Conservation (phyloP, 1,140 invertebrate species). For the Pantala flavescens region DNA sequence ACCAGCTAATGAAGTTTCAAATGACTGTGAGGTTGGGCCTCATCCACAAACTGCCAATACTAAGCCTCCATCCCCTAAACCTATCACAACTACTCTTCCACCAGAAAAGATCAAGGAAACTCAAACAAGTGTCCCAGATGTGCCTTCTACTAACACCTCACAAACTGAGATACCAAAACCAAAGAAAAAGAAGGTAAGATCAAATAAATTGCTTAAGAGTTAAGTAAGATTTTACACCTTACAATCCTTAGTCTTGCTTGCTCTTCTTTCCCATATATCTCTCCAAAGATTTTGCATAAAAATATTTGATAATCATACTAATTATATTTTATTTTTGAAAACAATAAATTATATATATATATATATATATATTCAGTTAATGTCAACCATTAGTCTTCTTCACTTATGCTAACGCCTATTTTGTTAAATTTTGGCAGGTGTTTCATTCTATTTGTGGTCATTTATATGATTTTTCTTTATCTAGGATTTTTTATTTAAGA, state of each 20-base stretch:
- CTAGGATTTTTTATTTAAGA: too few species aligned
- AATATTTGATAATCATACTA: too few species aligned
- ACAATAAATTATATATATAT: too few species aligned
- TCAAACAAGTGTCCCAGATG: conserved; percentile 21
- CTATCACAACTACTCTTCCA: conserved; percentile 23
- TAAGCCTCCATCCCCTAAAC: conserved; percentile 17
- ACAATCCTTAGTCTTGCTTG: conserved; percentile 15
- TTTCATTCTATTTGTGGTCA: too few species aligned
- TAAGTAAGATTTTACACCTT: conserved; percentile 17
- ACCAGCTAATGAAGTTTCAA: conserved; percentile 21
- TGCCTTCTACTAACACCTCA: conserved; percentile 20
- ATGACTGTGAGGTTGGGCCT: conserved; percentile 20
- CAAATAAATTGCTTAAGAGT: conserved; percentile 1
- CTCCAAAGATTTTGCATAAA: too few species aligned
- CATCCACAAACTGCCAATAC: conserved; percentile 25
- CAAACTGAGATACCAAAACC: conserved; percentile 12
- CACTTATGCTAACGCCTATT: too few species aligned
- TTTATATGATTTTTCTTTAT: too few species aligned
- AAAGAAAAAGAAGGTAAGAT: conserved; percentile 16
- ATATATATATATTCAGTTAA: too few species aligned
- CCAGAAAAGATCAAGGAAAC: conserved; percentile 15
- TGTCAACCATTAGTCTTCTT: too few species aligned
- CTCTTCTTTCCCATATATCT: conserved; percentile 16
- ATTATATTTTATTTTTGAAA: too few species aligned
- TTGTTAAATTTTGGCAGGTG: too few species aligned